Conservation (phyloP, 2,113 vertebrate genomes). For the Carlito syrichta region DNA sequence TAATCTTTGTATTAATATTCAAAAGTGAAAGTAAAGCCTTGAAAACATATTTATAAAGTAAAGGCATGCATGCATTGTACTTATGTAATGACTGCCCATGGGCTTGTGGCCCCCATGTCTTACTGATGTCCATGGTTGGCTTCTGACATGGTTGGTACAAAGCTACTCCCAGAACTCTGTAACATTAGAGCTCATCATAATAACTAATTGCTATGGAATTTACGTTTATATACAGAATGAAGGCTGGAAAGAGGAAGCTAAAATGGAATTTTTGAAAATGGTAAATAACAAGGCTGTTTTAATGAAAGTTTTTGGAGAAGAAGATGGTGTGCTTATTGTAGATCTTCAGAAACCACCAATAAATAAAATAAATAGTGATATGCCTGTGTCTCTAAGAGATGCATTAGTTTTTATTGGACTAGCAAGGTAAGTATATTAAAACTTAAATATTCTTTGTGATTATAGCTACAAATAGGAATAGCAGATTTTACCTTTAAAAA, state of each 20-base stretch:
- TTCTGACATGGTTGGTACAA: not conserved
- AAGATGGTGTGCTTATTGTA: constrained; percentile 88
- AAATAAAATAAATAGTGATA: constrained; percentile 80
- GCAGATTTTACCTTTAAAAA: constrained; percentile 47
- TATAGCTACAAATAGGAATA: constrained; percentile 14
- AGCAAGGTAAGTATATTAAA: constrained; percentile 86
- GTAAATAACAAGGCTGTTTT: constrained; percentile 86
- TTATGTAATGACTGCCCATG: not conserved
- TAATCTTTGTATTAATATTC: not conserved
- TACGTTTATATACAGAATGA: constrained; percentile 78
- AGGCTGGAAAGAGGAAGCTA: constrained; percentile 87
- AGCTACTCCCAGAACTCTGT: not conserved
- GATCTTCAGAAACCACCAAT: constrained; percentile 89
- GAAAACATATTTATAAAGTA: not conserved
- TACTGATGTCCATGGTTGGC: not conserved
- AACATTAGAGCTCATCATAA: constrained; percentile 1
- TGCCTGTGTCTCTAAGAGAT: constrained; percentile 89
- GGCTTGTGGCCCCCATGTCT: not conserved
- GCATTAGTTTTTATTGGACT: constrained; percentile 91
- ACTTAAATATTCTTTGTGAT: constrained; percentile 16
- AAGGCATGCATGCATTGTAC: not conserved
- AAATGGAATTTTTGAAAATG: constrained; percentile 83
- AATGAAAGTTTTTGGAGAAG: constrained; percentile 87
- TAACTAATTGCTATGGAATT: constrained; percentile 30
- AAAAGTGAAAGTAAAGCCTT: not conserved